phyloP scores from a whole-genome alignment of 92 coral and sea anemone species.

The Hydrozoanthus gracilis region DNA sequence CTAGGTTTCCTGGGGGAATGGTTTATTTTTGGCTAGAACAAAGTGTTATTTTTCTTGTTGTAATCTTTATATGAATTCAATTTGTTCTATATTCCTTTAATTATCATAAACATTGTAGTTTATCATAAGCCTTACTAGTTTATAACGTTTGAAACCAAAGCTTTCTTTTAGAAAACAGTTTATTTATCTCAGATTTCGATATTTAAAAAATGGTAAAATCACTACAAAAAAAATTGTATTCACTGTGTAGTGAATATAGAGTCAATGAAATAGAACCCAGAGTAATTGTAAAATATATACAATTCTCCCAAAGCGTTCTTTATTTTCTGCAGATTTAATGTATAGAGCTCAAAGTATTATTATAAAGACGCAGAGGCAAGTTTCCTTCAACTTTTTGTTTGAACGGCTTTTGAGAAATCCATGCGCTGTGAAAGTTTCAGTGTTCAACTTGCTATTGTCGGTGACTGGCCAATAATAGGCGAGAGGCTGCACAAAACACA shows the following conservation, averaged over 20 bases:
- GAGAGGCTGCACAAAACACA: no score
- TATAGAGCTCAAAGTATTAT: neutral
- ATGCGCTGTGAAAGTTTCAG: neutral
- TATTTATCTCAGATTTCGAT: slow-evolving; percentile 19
- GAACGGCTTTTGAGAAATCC: neutral
- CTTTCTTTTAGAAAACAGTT: slow-evolving; percentile 44
- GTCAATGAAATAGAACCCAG: slow-evolving; percentile 11
- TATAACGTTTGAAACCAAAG: slow-evolving; percentile 28
- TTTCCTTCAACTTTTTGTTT: slow-evolving; percentile 36
- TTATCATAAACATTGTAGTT: slow-evolving; percentile 42
- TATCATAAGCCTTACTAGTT: slow-evolving; percentile 39
- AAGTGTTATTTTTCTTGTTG: slow-evolving; percentile 46
- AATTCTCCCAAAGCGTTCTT: slow-evolving; percentile 33
- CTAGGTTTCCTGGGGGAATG: slow-evolving; percentile 48
- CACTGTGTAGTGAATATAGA: slow-evolving; percentile 20
- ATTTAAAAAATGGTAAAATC: slow-evolving; percentile 28
- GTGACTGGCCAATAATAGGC: no score
- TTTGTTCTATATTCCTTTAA: slow-evolving; percentile 38
- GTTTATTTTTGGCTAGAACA: slow-evolving; percentile 46
- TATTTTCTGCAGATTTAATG: slow-evolving; percentile 14
- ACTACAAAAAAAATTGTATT: slow-evolving; percentile 15
- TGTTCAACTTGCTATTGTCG: neutral
- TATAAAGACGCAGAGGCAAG: neutral
- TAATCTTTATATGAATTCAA: slow-evolving; percentile 49
- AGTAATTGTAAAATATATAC: slow-evolving; percentile 3